Conservation (phyloP, 2,797 vertebrate genomes). For the Tamandua tetradactyla region DNA sequence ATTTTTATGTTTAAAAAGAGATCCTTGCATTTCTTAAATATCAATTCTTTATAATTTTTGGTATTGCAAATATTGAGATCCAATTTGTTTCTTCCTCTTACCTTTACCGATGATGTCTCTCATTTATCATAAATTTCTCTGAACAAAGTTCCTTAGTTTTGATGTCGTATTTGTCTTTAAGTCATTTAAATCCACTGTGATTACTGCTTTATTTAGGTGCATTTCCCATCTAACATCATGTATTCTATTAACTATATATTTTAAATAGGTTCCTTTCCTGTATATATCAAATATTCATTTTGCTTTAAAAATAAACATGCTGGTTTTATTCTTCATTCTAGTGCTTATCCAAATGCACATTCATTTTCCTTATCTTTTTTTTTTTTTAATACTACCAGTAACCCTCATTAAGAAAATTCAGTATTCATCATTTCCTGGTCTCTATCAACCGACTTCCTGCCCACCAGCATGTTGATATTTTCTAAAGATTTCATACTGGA, state of each 20-base stretch:
- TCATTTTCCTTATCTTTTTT: neutral
- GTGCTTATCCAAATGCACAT: neutral
- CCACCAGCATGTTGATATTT: neutral
- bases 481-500: neutral
- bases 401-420: neutral
- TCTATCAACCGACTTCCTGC: neutral
- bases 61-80: neutral
- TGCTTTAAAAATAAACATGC: neutral
- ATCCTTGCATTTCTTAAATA: neutral
- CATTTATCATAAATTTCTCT: neutral
- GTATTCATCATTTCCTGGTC: neutral
- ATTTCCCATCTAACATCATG: neutral
- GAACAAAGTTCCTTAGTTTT: neutral
- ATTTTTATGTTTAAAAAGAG: neutral
- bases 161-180: neutral
- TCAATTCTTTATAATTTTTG: neutral
- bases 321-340: neutral
- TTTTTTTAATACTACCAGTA: neutral
- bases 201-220: neutral
- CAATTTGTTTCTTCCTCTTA: neutral
- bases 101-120: neutral
- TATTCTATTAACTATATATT: no score
- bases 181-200: neutral
- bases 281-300: neutral
- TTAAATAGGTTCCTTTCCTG: neutral